Conservation (phyloP, 2,888 invertebrate genomes). For the Drosophila robusta region DNA sequence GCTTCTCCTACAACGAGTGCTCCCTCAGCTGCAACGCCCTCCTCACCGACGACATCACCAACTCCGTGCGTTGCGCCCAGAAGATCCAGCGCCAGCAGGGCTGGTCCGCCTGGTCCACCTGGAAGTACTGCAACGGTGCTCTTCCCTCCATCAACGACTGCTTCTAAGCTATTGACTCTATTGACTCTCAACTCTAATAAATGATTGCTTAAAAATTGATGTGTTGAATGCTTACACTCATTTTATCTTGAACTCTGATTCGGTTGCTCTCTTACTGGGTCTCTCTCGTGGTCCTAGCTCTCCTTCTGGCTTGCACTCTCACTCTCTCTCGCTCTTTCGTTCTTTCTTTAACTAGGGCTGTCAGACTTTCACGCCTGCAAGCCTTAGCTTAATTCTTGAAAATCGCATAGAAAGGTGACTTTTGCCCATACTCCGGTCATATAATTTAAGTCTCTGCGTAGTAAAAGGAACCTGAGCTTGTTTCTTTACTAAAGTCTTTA, state of each 20-base stretch:
- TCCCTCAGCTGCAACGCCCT: too few relatives aligned
- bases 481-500: slow-evolving; percentile 29
- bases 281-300: not conserved
- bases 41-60: too few relatives aligned
- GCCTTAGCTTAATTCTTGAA: not conserved
- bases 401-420: not conserved
- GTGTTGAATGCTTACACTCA: not conserved
- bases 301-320: too few relatives aligned
- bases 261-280: not conserved
- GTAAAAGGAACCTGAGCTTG: too few relatives aligned
- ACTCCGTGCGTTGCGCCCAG: slow-evolving; percentile 47
- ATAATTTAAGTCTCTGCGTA: too few relatives aligned
- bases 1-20: slow-evolving; percentile 74
- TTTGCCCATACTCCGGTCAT: not conserved
- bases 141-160: slow-evolving; percentile 57
- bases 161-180: slow-evolving; percentile 43
- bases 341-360: not conserved
- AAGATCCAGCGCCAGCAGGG: slow-evolving; percentile 70
- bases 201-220: not conserved
- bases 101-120: slow-evolving; percentile 75
- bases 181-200: slow-evolving; percentile 7
- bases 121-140: slow-evolving; percentile 53
- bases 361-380: not conserved
- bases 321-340: too few relatives aligned
- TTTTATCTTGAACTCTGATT: too few relatives aligned